Conservation (phyloP, 2,113 vertebrate species). For the Natator depressus region DNA sequence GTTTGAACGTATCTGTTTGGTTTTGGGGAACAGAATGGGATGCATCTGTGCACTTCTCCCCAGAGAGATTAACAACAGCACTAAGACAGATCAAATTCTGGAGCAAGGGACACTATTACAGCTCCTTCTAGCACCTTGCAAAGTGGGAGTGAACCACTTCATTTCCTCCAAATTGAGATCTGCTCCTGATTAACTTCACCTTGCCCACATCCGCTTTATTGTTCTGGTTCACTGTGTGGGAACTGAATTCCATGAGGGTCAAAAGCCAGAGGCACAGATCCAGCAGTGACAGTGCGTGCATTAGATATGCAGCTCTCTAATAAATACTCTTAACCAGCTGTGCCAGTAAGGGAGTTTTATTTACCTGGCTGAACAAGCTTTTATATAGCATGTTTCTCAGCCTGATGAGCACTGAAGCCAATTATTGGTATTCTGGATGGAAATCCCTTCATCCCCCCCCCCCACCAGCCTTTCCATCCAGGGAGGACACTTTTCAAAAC, state of each 20-base stretch:
- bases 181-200: background rate
- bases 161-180: background rate
- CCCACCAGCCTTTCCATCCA: background rate
- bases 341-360: rapidly evolving
- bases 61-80: rapidly evolving
- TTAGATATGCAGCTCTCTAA: background rate
- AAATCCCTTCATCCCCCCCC: rapidly evolving
- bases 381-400: rapidly evolving
- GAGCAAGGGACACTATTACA: background rate
- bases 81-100: background rate
- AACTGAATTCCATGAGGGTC: background rate
- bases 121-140: background rate
- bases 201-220: background rate
- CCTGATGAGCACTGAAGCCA: rapidly evolving
- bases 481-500: rapidly evolving
- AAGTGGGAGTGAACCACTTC: background rate
- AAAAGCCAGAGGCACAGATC: background rate
- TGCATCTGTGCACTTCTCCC: background rate
- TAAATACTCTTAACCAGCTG: rapidly evolving
- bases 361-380: background rate
- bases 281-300: rapidly evolving
- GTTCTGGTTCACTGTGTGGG: background rate
- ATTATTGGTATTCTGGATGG: background rate
- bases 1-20: background rate
- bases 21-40: background rate